phyloP scores from a whole-genome alignment of 2,113 vertebrate species.

The Athene cunicularia region DNA sequence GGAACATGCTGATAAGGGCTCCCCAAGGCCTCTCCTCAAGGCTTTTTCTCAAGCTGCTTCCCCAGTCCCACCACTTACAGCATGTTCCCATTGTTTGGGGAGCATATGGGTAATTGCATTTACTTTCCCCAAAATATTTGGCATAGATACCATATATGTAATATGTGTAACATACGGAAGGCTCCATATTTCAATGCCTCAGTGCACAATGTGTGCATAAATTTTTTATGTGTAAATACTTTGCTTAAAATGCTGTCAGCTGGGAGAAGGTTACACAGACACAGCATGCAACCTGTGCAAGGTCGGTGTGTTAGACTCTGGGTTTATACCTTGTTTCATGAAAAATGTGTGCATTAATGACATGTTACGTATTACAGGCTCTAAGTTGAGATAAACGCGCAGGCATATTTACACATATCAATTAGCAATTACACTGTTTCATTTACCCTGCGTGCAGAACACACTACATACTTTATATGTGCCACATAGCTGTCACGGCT shows the following conservation, averaged over 20 bases:
- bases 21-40: no score
- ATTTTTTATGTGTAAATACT: background rate
- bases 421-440: background rate
- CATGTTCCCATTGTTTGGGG: background rate
- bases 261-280: background rate
- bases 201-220: background rate
- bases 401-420: background rate
- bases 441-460: background rate
- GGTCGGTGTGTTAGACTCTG: background rate
- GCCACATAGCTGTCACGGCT: background rate
- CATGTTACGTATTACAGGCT: background rate
- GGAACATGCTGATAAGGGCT: no score
- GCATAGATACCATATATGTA: background rate
- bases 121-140: background rate
- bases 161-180: background rate
- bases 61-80: no score
- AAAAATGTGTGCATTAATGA: background rate
- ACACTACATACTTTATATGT: accelerated
- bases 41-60: background rate
- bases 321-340: background rate
- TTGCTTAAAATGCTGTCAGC: background rate
- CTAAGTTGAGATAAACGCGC: accelerated
- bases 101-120: background rate
- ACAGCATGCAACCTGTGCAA: background rate
- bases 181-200: background rate